Evolutionary conservation across 2,888 invertebrate species (phyloP), one percentile per base, ranked within the genome.

Genomic region (Pseudeuparius sepicola): DNA sequence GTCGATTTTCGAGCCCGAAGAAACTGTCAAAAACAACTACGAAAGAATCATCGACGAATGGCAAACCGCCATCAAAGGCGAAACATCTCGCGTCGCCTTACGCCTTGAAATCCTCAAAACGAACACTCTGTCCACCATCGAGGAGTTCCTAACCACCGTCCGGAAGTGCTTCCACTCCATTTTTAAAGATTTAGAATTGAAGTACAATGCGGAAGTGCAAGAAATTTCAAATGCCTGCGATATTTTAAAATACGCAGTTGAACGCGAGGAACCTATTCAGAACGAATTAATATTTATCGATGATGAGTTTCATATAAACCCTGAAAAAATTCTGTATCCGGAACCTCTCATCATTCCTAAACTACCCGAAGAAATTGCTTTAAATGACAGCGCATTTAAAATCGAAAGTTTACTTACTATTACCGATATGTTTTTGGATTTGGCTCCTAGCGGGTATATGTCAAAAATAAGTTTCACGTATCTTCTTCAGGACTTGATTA

Each of bases 1-100:
- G 16, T 31, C 34, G 5, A 28, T 34, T 3, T 40, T 44, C n/a
- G 46, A 46, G 37, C 42, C 43, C 2, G 43, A 45, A 13, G 44
- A 47, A 29, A n/a, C n/a, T n/a, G 51, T 56, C 1, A 52, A 52
- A 36, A 48, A 54, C 31, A 48, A 48, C 45, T 34, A 64, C 59
- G 51, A 63, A 55, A 53, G 53, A 53, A 25, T 71, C 45, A 52
- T 71, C 10, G 64, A 69, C 14, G 75, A 77, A 55, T 77, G 75
- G 73, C 18, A 34, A 24, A 65, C 65, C 53, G 73, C 67, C 6
- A 53, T 71, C 3, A 62, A 65, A 34, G 74, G 71, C 14, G 78
- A 78, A 60, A 61, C 65, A 48, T 63, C 59, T 37, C 60, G 77
- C 42, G 61, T 64, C 2, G 60, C 54, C 27, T 49, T 67, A 27